These are phyloP conservation scores for Bombus waltoni DNA, from an alignment of 1,140 invertebrate species.

Conservation along the genomic window DNA sequence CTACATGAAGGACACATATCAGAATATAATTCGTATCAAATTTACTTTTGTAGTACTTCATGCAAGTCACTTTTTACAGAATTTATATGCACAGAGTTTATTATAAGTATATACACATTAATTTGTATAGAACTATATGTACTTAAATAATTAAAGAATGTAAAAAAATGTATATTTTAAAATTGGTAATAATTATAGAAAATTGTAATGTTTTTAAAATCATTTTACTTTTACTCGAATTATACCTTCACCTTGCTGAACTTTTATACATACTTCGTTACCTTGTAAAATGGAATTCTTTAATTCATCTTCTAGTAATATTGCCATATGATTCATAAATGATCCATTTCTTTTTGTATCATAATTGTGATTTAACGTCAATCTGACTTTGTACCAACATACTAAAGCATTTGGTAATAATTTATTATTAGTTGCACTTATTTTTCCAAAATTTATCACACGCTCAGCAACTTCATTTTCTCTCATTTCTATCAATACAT, in stretches of 20 bases:
- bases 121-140: constrained; percentile 20
- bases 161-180: constrained; percentile 31
- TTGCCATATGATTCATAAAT: constrained; percentile 76
- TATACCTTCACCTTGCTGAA: constrained; percentile 69
- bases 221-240: constrained; percentile 61
- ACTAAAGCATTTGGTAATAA: constrained; percentile 74
- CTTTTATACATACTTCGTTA: constrained; percentile 67
- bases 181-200: constrained; percentile 26
- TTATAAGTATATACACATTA: background rate
- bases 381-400: constrained; percentile 73
- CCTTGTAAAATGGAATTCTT: constrained; percentile 53
- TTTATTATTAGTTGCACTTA: constrained; percentile 45
- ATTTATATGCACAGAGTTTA: background rate
- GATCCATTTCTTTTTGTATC: constrained; percentile 69
- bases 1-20: too few relatives aligned
- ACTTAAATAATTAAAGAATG: constrained; percentile 4
- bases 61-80: background rate
- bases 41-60: background rate
- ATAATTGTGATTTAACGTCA: constrained; percentile 56
- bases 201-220: constrained; percentile 29
- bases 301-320: constrained; percentile 70
- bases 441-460: constrained; percentile 68
- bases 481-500: constrained; percentile 67
- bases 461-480: constrained; percentile 60
- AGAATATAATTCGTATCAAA: background rate